Conservation (phyloP, 2,888 invertebrate species). For the Torymus aiolomorphi region DNA sequence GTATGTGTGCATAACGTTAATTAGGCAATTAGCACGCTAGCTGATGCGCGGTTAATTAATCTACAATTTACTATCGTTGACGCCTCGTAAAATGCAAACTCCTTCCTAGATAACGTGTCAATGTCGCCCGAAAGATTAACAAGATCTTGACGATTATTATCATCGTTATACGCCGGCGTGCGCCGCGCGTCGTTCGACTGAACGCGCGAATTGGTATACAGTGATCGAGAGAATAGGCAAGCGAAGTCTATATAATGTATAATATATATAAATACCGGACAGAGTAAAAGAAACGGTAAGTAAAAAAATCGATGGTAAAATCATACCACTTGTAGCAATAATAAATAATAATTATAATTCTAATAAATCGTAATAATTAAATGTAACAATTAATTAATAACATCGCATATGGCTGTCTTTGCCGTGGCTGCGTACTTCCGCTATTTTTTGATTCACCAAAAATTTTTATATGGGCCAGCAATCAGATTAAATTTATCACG, state of each 20-base stretch:
- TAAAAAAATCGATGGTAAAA: constrained; percentile 38
- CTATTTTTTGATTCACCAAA: neutral
- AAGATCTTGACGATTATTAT: constrained; percentile 18
- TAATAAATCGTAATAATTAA: constrained; percentile 35
- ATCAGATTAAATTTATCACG: neutral
- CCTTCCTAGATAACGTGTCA: constrained; percentile 37
- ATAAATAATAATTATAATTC: constrained; percentile 36
- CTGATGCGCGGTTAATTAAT: constrained; percentile 44
- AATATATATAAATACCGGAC: neutral
- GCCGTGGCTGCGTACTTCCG: too few species aligned
- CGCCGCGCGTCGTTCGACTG: too few species aligned
- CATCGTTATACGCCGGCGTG: too few species aligned
- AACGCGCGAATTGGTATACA: too few species aligned
- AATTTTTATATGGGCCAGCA: constrained; percentile 4
- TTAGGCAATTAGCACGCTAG: constrained; percentile 38
- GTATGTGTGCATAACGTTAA: constrained; percentile 12
- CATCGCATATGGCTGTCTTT: neutral
- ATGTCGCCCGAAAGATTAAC: constrained; percentile 24
- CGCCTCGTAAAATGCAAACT: constrained; percentile 52
- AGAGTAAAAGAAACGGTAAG: constrained; percentile 12
- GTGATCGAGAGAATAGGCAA: constrained; percentile 18
- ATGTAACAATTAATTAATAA: constrained; percentile 35
- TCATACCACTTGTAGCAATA: neutral
- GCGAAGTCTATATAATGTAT: constrained; percentile 9
- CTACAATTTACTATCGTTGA: constrained; percentile 52